Percentiles rank a stretch among this genome's conserved stretches.
Conservation (phyloP, 2,113 vertebrate species). For the Numida meleagris region DNA sequence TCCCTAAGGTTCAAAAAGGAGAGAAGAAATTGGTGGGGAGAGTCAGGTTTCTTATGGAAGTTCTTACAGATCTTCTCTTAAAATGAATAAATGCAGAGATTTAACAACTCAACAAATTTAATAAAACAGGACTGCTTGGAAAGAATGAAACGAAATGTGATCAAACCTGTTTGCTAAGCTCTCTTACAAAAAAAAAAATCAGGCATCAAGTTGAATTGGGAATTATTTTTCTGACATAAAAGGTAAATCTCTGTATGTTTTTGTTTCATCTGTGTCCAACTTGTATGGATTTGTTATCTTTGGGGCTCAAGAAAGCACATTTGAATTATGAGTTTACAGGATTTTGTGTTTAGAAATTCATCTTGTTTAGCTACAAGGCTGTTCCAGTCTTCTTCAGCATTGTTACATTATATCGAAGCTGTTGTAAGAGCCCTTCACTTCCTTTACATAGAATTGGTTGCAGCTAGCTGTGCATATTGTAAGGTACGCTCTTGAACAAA, state of each 20-base stretch:
- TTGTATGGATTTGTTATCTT: neutral
- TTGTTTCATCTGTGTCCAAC: neutral
- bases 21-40: neutral
- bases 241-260: neutral
- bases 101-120: neutral
- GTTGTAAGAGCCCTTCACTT: neutral
- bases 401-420: fast-evolving
- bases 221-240: neutral
- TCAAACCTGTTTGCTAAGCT: neutral
- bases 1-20: neutral
- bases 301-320: neutral
- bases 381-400: neutral
- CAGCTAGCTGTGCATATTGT: fast-evolving
- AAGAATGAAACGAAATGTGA: neutral
- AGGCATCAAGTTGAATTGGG: neutral
- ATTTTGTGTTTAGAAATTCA: neutral
- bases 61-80: neutral
- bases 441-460: neutral
- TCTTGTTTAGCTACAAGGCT: neutral
- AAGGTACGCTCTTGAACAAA: neutral
- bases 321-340: neutral
- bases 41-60: neutral
- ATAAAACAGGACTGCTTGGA: neutral
- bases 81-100: no score
- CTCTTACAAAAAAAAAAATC: neutral